phyloP scores from a whole-genome alignment of 2,888 invertebrate species.

The Scaptomyza tumidula region DNA sequence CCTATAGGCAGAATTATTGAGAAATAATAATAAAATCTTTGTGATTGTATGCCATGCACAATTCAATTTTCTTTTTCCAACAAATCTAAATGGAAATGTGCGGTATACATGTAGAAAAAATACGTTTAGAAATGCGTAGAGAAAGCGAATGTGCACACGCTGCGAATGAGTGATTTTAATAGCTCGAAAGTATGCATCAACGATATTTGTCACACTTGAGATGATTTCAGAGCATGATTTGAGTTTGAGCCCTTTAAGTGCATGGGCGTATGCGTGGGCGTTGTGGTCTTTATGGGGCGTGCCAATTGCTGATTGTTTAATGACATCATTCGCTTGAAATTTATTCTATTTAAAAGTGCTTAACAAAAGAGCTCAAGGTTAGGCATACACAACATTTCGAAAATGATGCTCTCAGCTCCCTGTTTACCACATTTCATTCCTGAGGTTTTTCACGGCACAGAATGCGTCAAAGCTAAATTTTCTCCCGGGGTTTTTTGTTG shows the following conservation, averaged over 20 bases:
- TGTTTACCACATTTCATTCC: conserved; percentile 11
- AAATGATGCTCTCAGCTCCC: neutral
- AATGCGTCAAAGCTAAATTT: conserved; percentile 16
- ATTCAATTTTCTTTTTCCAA: too few species aligned
- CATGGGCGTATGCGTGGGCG: conserved; percentile 31
- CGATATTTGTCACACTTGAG: conserved; percentile 61
- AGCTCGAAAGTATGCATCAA: conserved; percentile 49
- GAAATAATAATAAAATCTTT: too few species aligned
- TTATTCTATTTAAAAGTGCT: conserved; percentile 21
- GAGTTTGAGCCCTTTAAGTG: conserved; percentile 28
- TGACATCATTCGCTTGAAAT: conserved; percentile 53
- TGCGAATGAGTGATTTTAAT: conserved; percentile 67
- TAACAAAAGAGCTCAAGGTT: conserved; percentile 23
- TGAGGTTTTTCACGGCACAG: neutral
- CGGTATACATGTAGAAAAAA: neutral
- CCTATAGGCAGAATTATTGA: neutral
- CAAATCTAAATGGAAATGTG: neutral
- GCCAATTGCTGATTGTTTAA: conserved; percentile 47
- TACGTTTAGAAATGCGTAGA: neutral
- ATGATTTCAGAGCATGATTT: conserved; percentile 25
- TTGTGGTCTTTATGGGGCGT: conserved; percentile 9
- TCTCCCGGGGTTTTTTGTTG: neutral
- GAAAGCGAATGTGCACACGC: conserved; percentile 17
- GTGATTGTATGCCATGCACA: neutral
- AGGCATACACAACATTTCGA: conserved; percentile 1